Evolutionary conservation across 2,888 invertebrate genomes (phyloP).

Genomic region (Drosophila rellima): DNA sequence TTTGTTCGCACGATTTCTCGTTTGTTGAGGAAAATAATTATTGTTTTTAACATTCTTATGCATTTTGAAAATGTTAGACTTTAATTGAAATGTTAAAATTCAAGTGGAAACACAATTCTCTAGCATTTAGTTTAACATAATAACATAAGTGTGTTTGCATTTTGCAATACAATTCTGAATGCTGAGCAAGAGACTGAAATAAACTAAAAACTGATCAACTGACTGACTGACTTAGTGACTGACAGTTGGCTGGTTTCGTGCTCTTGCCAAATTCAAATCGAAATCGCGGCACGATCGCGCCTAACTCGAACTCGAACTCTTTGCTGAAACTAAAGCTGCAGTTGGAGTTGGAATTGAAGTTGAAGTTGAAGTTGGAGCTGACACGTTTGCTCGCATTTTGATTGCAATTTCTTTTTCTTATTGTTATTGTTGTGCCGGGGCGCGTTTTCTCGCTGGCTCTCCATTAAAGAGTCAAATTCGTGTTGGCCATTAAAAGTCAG

Average conservation of each 20-base stretch:
- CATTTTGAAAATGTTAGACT: not conserved
- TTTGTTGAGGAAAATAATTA: too few species aligned
- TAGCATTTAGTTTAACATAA: slow-evolving; percentile 17
- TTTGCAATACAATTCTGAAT: slow-evolving; percentile 50
- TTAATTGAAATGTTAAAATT: not conserved
- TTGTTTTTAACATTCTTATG: not conserved
- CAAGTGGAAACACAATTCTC: slow-evolving; percentile 6
- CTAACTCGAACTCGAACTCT: slow-evolving; percentile 29
- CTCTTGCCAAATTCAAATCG: slow-evolving; percentile 78
- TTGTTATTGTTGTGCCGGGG: slow-evolving; percentile 31
- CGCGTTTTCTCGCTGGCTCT: slow-evolving; percentile 61
- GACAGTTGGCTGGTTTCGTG: slow-evolving; percentile 61
- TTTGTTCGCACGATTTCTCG: too few species aligned
- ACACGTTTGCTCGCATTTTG: slow-evolving; percentile 84
- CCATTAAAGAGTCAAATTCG: slow-evolving; percentile 78
- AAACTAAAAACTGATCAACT: slow-evolving; percentile 24
- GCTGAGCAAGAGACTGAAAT: slow-evolving; percentile 13
- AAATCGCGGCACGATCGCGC: slow-evolving; percentile 76
- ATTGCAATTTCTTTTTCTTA: slow-evolving; percentile 79
- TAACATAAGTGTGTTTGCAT: slow-evolving; percentile 23
- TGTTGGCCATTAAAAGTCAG: slow-evolving; percentile 76
- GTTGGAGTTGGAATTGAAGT: slow-evolving; percentile 17
- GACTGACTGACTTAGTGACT: slow-evolving; percentile 23
- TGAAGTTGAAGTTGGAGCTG: slow-evolving; percentile 60
- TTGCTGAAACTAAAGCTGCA: slow-evolving; percentile 32